These are phyloP conservation scores for Accipiter virgatus DNA, from an alignment of 2,113 vertebrate genomes.

Conservation along the genomic window DNA sequence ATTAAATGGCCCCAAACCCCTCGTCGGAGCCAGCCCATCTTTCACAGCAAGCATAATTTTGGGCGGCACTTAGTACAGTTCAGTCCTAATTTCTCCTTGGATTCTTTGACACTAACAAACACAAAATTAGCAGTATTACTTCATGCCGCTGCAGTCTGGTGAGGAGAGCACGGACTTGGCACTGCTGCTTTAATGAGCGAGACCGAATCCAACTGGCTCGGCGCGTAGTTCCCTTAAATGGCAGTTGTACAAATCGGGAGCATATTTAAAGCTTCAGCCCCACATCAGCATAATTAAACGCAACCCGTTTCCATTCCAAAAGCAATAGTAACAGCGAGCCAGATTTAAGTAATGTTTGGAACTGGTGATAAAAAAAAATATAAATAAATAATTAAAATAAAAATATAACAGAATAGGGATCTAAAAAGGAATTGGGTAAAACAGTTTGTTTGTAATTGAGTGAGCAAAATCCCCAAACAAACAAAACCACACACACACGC, in stretches of 20 bases:
- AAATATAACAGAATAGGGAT: neutral
- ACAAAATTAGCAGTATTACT: neutral
- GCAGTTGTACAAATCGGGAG: neutral
- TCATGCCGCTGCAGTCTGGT: neutral
- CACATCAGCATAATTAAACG: neutral
- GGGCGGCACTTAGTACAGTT: neutral
- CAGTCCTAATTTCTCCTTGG: neutral
- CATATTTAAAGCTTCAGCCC: neutral
- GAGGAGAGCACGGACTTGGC: neutral
- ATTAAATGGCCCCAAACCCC: neutral
- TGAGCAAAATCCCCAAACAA: constrained; percentile 37
- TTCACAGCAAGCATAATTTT: accelerated
- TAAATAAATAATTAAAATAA: neutral
- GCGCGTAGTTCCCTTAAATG: neutral
- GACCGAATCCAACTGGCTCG: neutral
- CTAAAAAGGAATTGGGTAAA: constrained; percentile 17
- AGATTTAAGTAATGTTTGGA: neutral
- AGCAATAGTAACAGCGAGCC: neutral
- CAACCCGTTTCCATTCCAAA: neutral
- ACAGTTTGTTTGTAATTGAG: constrained; percentile 23
- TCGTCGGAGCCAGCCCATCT: neutral
- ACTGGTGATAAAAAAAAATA: neutral
- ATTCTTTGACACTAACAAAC: neutral
- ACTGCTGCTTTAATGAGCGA: neutral
- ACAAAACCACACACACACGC: neutral